Conservation (phyloP, 2,888 invertebrate species). For the Platycnemis pennipes region DNA sequence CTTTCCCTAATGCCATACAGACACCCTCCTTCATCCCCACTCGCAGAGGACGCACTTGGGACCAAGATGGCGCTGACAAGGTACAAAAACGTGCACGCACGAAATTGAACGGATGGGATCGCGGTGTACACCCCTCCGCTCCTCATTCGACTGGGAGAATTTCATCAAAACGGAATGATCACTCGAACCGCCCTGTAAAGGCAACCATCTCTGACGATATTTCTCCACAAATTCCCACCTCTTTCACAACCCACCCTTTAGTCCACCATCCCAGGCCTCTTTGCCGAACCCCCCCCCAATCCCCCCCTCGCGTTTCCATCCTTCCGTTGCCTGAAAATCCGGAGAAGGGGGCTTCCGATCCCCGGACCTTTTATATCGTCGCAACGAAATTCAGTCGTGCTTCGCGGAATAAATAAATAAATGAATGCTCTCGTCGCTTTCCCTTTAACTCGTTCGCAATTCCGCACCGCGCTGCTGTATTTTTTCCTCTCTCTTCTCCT, state of each 20-base stretch:
- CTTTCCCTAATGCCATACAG: no score
- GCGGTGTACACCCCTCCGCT: neutral
- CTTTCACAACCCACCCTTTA: no score
- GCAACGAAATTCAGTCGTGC: constrained; percentile 6
- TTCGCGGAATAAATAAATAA: neutral
- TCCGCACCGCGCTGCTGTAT: neutral
- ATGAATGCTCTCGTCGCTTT: neutral
- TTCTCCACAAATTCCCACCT: no score
- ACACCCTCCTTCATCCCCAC: neutral
- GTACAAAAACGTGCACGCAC: neutral
- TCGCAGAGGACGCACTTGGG: neutral
- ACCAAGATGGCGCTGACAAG: neutral
- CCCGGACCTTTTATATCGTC: neutral
- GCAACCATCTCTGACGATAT: neutral
- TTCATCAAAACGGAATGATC: neutral
- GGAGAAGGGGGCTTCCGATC: neutral
- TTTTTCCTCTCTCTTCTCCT: neutral
- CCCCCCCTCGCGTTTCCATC: no score
- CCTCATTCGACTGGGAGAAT: neutral
- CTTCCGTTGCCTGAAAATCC: no score
- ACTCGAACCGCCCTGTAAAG: neutral
- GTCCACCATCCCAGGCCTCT: no score
- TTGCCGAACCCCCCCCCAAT: no score
- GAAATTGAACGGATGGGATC: neutral
- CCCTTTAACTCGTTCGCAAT: neutral